Evolutionary conservation across 2,888 invertebrate genomes (phyloP).

Genomic region (Lysandra coridon): DNA sequence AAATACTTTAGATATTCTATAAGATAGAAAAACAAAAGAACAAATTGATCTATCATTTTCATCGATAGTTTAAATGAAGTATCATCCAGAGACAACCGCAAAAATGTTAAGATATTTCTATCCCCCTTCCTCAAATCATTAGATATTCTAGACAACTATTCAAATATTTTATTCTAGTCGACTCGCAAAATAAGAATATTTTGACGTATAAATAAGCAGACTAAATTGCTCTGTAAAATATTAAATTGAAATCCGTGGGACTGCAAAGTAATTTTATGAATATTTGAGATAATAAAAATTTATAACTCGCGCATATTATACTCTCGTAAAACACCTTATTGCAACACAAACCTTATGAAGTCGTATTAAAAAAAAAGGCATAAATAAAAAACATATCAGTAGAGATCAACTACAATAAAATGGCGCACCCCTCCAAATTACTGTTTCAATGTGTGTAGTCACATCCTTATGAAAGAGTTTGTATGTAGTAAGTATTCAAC

Average conservation of each 20-base stretch:
- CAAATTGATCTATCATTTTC: background rate
- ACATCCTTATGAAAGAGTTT: no score
- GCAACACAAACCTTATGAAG: background rate
- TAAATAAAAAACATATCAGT: background rate
- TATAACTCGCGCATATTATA: background rate
- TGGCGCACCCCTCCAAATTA: no score
- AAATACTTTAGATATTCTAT: background rate
- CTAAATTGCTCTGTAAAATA: slow-evolving; percentile 11
- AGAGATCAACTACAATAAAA: no score
- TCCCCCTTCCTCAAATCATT: background rate
- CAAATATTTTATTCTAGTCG: background rate
- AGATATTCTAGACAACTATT: slow-evolving; percentile 28
- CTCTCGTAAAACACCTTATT: background rate
- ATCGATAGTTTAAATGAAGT: background rate
- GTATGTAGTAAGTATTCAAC: no score
- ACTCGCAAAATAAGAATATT: slow-evolving; percentile 13
- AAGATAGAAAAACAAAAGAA: background rate
- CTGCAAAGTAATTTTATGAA: slow-evolving; percentile 21
- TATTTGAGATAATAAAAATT: slow-evolving; percentile 9
- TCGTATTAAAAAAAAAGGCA: background rate
- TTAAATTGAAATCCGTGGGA: slow-evolving; percentile 11
- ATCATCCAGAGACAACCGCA: background rate
- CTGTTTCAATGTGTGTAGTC: no score
- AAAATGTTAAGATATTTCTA: slow-evolving; percentile 15
- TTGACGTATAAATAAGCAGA: slow-evolving; percentile 18